Conservation (phyloP, 2,888 invertebrate species). For the Drosophila rubida region DNA sequence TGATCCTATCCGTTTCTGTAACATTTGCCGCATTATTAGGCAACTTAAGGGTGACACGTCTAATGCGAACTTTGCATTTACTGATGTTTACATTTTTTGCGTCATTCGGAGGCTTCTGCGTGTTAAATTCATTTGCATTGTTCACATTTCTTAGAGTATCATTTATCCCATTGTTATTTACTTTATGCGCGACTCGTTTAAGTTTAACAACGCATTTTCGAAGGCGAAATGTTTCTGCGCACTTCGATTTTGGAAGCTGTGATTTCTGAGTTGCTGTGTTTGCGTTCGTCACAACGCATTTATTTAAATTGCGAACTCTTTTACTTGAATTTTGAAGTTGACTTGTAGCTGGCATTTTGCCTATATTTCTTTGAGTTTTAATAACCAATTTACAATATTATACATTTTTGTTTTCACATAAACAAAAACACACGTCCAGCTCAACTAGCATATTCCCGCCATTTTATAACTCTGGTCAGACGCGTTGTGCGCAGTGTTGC, state of each 20-base stretch:
- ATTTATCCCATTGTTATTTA: background rate
- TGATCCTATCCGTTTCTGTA: background rate
- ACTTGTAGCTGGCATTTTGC: background rate
- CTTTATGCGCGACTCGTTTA: conserved; percentile 32
- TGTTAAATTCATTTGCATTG: background rate
- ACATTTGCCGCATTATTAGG: background rate
- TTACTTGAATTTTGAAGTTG: background rate
- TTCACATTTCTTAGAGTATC: background rate
- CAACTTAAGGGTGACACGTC: conserved; percentile 27
- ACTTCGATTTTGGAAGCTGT: background rate
- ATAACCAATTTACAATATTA: conserved; percentile 44
- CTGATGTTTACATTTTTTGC: background rate
- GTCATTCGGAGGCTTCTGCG: background rate
- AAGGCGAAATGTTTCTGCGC: background rate
- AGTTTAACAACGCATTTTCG: conserved; percentile 50
- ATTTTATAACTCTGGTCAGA: conserved; percentile 22
- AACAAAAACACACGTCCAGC: background rate
- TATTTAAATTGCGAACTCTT: background rate
- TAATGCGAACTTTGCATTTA: conserved; percentile 49
- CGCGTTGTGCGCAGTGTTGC: conserved; percentile 23
- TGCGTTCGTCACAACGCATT: background rate
- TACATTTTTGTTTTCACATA: background rate
- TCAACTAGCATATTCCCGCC: conserved; percentile 30
- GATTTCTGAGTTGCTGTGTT: background rate
- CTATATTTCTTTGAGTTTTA: background rate